Evolutionary conservation across 1,140 invertebrate species (phyloP), one percentile per base, ranked within the genome.

Genomic region (Pseudomyrmex dendroicus): DNA sequence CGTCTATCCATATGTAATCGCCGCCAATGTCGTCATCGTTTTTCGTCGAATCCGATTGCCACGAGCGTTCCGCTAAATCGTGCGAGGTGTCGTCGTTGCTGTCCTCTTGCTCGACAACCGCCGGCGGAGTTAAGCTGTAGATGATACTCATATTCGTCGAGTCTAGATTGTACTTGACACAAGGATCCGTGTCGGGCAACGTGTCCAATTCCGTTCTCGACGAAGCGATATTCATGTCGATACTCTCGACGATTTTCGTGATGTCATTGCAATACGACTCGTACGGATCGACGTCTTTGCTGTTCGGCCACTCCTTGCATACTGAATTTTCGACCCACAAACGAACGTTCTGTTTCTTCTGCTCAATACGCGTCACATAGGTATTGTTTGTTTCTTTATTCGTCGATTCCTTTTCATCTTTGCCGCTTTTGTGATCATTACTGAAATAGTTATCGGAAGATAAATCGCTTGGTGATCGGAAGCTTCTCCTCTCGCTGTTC

Each of bases 51-150:
- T 56, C 63, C 20, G 76, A 78, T 0, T 80, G 66, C 76, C 76
- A 78, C 0, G 76, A 78, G 10, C 15, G 76, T 20, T 72, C 66
- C 44, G 66, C 76, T n/a, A 80, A 35, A 2, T 77, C 67, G 2
- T 12, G 13, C 13, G 17, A 62, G 2, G 12, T 50, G n/a, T 80
- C 68, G 8, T 20, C 17, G 4, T 72, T 59, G 1, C 66, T 17
- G 3, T 62, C 50, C 4, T 86, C 72, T 0, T 61, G 22, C 2
- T 89, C 67, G 2, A 82, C 17, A 0, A 15, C 20, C 2, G 74
- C 74, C 7, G 87, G 84, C 1, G 93, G 92, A 0, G 92, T 92
- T 1, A 94, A 73, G 22, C 93, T 94, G 46, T 94, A 94, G 59
- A 94, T 90, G 7, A 89, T 62, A 68, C 70, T 92, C 90, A 94